A percentile compares a stretch with the other conserved stretches of the same genome.
Conservation (phyloP, 2,797 vertebrate genomes). For the Sparus aurata region DNA sequence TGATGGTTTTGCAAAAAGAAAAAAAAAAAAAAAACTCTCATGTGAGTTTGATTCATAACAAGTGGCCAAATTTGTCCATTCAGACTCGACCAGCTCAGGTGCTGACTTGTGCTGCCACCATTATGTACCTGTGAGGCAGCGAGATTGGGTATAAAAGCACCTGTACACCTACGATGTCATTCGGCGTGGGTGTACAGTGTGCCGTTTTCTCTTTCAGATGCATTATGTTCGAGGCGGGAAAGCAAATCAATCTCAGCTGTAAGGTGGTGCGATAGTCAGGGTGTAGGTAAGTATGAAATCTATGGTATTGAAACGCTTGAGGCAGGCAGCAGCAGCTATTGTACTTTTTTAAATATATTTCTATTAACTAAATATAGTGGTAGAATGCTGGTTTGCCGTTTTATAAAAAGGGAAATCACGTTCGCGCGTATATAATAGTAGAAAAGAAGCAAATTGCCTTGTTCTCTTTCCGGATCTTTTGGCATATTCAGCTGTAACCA, state of each 20-base stretch:
- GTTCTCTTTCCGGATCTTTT: conserved; percentile 8
- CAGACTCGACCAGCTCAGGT: conserved; percentile 4
- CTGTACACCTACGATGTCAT: background rate
- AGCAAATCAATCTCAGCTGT: background rate
- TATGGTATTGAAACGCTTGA: conserved; percentile 19
- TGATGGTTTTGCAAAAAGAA: background rate
- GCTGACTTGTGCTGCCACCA: conserved; percentile 10
- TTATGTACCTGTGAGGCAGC: conserved; percentile 8
- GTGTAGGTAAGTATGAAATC: conserved; percentile 21
- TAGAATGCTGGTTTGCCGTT: background rate
- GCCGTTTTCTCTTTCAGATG: conserved; percentile 1
- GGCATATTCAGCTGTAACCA: conserved; percentile 16
- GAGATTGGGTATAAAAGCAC: conserved; percentile 24
- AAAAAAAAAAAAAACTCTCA: background rate
- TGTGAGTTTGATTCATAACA: conserved; percentile 13
- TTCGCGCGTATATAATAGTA: conserved; percentile 12
- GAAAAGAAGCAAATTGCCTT: conserved; percentile 1
- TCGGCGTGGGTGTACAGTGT: background rate
- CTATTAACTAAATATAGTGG: conserved; percentile 19
- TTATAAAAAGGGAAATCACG: conserved; percentile 2
- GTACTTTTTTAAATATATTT: background rate
- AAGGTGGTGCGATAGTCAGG: background rate
- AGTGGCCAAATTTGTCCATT: conserved; percentile 22
- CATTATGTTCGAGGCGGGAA: conserved; percentile 35
- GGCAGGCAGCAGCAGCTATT: conserved; percentile 3